Evolutionary conservation across 2,113 vertebrate species (phyloP), one percentile per base, ranked within the genome.

Genomic region (Ardeotis arabs): DNA sequence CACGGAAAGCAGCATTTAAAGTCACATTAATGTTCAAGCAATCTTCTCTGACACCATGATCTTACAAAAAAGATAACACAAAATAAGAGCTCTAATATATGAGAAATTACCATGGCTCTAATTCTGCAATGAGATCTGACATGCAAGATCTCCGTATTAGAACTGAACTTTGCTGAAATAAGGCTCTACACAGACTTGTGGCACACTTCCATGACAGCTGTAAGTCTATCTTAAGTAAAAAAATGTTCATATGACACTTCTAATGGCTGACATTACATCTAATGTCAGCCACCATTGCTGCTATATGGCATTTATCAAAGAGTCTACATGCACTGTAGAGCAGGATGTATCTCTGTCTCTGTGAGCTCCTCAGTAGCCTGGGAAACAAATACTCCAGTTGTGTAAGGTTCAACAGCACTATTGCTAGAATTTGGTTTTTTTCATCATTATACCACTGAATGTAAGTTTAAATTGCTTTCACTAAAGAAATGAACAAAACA

Each of bases 1-100:
- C 98, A 41, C 90, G 99, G 18, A 96, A 96, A 63, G 98, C 98
- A 12, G 98, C 99, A 2, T 95, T 55, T 87, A 98, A 58, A 98
- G 98, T 85, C 91, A 93, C 2, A 69, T 97, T 9, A 98, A 98
- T 13, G 62, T 98, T 87, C 98, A 98, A 56, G 96, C 97, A 17
- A 94, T 99, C 88, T 98, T 99, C 96, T 97, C 97, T 7, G 98
- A 98, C 29, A 89, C 97, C 44, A 84, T 33, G 15, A 97, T 98
- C 69, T 97, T 98, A 93, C 94, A 97, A 77, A 73, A 24, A 49
- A 73, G 15, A 7, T 10, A 14, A 44, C 41, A 44, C 6, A 73
- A 22, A 17, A 37, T 33, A 84, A 50, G 63, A 55, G 33, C 19
- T 55, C 31, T 18, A 24, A 29, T 7, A 1, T 5, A n/a, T 31